Evolutionary conservation across 2,797 vertebrate species (phyloP).

Genomic region (Basileuterus tristriatus): DNA sequence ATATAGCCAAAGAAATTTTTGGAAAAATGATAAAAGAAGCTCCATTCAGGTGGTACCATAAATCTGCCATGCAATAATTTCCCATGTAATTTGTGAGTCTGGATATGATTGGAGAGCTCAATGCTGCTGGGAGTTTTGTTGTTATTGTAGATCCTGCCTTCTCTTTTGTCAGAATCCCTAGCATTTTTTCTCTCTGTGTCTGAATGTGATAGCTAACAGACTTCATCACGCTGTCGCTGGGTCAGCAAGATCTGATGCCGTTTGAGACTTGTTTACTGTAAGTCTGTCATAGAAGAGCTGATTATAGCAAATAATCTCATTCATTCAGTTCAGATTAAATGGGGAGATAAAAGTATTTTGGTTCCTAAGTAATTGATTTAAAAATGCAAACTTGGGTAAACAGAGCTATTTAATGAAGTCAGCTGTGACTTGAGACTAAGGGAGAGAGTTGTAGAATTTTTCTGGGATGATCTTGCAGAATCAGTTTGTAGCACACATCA

Average conservation of each 20-base stretch:
- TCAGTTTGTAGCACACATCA: background rate
- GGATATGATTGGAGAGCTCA: background rate
- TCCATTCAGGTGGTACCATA: background rate
- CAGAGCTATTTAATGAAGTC: background rate
- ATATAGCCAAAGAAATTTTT: background rate
- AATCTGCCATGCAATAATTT: background rate
- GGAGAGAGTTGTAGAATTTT: background rate
- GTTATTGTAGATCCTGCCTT: background rate
- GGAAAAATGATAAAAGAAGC: background rate
- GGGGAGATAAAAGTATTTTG: background rate
- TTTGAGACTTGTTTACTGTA: constrained; percentile 29
- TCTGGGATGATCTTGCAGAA: background rate
- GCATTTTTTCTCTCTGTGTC: background rate
- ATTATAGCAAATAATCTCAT: constrained; percentile 45
- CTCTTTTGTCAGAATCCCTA: background rate
- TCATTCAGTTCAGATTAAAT: constrained; percentile 42
- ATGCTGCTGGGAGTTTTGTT: background rate
- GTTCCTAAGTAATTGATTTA: background rate
- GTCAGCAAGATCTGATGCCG: background rate
- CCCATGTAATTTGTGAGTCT: background rate
- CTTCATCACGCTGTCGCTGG: background rate
- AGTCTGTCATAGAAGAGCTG: constrained; percentile 23
- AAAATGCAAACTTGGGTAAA: constrained; percentile 22
- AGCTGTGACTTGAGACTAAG: background rate
- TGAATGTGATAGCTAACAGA: background rate